A percentile compares a stretch with the other conserved stretches of the same genome.
Conservation (phyloP, 2,113 vertebrate genomes). For the Notiomystis cincta region DNA sequence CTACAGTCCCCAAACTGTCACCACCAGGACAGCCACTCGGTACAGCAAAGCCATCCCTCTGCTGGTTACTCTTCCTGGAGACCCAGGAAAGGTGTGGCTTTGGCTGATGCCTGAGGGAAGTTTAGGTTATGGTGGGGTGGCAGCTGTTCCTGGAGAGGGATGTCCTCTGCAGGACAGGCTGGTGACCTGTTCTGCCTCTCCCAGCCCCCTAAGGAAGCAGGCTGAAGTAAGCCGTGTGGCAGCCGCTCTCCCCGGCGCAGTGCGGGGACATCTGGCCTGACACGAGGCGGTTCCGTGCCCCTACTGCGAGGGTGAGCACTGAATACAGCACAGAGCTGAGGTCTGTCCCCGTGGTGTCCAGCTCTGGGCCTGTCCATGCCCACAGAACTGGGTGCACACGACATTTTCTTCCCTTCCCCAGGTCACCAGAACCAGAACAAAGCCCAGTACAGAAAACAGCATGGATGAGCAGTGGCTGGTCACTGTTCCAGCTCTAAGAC, state of each 20-base stretch:
- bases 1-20: not conserved
- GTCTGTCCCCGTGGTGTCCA: rapidly evolving
- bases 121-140: rapidly evolving
- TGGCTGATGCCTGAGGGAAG: not conserved
- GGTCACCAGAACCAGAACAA: not conserved
- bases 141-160: not conserved
- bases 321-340: not conserved
- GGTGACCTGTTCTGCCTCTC: not conserved
- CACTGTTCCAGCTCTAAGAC: not conserved
- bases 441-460: not conserved
- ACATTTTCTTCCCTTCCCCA: not conserved
- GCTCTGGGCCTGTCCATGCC: not conserved
- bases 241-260: not conserved
- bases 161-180: not conserved
- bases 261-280: not conserved
- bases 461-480: not conserved
- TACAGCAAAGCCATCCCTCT: not conserved
- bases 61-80: not conserved
- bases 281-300: rapidly evolving
- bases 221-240: not conserved
- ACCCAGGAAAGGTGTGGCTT: not conserved
- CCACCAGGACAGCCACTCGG: not conserved
- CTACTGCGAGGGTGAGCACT: not conserved
- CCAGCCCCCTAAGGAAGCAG: rapidly evolving
- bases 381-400: not conserved